Evolutionary conservation across 2,888 invertebrate species (phyloP).

Genomic region (Heterodera filipjevi): DNA sequence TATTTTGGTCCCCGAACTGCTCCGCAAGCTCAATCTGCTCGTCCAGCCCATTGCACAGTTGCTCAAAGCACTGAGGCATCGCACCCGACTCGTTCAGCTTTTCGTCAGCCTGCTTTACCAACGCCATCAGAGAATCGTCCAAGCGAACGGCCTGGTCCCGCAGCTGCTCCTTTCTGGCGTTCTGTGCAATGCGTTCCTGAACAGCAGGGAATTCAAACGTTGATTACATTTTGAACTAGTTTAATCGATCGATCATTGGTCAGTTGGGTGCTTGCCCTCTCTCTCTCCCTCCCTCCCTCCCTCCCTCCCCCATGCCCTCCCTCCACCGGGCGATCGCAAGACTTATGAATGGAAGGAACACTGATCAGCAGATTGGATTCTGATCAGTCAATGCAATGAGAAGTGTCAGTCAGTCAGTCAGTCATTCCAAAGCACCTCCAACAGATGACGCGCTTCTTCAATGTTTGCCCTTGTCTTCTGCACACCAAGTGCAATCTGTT

Average conservation of each 20-base stretch:
- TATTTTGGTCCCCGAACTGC: constrained; percentile 26
- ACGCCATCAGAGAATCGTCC: constrained; percentile 39
- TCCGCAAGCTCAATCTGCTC: constrained; percentile 32
- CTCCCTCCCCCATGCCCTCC: neutral
- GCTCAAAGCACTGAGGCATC: constrained; percentile 40
- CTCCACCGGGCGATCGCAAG: neutral
- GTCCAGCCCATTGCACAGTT: constrained; percentile 22
- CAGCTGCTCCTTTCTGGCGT: constrained; percentile 26
- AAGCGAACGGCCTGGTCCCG: constrained; percentile 35
- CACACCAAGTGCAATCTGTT: neutral
- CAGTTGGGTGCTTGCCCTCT: too few species aligned
- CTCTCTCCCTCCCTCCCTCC: neutral
- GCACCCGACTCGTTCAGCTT: constrained; percentile 36
- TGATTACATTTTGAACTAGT: neutral
- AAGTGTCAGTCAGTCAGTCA: too few species aligned
- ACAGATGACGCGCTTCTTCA: neutral
- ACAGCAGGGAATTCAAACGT: too few species aligned
- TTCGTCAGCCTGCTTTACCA: constrained; percentile 37
- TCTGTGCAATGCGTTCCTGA: constrained; percentile 5
- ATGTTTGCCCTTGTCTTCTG: neutral
- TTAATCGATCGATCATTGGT: too few species aligned
- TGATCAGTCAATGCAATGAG: too few species aligned
- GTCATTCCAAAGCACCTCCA: too few species aligned
- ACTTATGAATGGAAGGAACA: neutral
- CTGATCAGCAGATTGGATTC: too few species aligned